Base-by-base conservation (phyloP, 2,113 vertebrate genomes). In the Talpa occidentalis region DNA sequence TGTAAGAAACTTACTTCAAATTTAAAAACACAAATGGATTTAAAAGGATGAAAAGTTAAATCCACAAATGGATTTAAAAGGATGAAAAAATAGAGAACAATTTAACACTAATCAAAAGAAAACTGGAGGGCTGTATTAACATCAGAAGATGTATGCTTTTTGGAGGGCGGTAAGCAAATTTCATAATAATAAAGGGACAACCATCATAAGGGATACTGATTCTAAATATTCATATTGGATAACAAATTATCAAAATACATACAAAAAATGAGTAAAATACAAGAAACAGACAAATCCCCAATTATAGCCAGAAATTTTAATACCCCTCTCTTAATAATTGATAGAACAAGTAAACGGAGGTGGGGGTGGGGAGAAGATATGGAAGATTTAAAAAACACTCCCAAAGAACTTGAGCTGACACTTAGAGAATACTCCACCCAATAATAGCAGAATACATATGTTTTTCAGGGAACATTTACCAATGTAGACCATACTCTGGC, bases 11-110 rank as follows among this genome's bases (percentile, higher is more conserved):
- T 37, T 3, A 49, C 28, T 94, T 96, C 54, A 76, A 70, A 67
- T 88, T 88, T 70, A 90, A 84, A 82, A 84, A 86, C 28, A 92
- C 49, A 89, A 88, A 52, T 37, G 78, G 21, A 49, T 90, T 88
- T 42, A 52, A 94, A 95, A 81, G 8, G 22, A 60, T 49, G 47
- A 49, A 3, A n/a, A n/a, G n/a, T n/a, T n/a, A n/a, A n/a, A n/a
- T n/a, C n/a, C 28, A 92, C 49, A 89, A 88, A 52, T 37, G 78
- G 21, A 49, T 90, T 88, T 42, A 52, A 94, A 95, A 81, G 8
- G 22, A 60, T 49, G 47, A 49, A 52, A 74, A 82, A 37, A 37
- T 28, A 47, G 14, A 72, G 10, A 37, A 7, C 24, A 62, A 42
- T 47, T 74, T 82, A 73, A 91, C n/a, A 93, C 21, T 44, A 35